Percentiles rank a stretch among this genome's conserved stretches.
These are phyloP conservation scores for Nipponia nippon DNA, from an alignment of 2,113 vertebrate species.

Conservation along the genomic window DNA sequence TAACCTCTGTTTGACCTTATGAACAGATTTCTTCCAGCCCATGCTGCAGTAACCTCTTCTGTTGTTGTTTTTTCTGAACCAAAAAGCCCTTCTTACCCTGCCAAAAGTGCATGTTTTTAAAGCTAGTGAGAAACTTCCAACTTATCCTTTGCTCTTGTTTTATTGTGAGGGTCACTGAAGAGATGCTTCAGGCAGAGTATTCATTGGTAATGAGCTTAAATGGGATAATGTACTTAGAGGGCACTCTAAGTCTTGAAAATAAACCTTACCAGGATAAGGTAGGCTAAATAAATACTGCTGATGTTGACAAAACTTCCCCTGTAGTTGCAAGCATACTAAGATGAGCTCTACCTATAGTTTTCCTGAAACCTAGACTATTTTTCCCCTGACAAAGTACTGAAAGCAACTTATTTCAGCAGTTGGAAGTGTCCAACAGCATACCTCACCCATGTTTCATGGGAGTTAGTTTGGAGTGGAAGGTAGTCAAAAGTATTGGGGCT, in stretches of 20 bases:
- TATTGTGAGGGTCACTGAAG: neutral
- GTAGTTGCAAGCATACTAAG: neutral
- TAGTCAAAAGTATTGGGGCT: neutral
- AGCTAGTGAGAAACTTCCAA: neutral
- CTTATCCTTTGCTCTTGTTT: neutral
- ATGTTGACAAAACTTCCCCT: neutral
- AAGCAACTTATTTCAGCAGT: neutral
- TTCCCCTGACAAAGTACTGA: neutral
- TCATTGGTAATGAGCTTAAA: neutral
- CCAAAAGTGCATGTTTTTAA: neutral
- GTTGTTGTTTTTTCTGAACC: neutral
- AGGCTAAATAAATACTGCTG: neutral
- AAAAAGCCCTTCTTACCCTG: neutral
- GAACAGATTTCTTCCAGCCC: neutral
- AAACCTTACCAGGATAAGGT: neutral
- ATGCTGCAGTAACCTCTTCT: neutral
- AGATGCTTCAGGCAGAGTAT: neutral
- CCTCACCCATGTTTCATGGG: neutral
- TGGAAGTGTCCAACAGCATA: neutral
- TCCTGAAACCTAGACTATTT: neutral
- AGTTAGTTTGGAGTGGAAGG: neutral
- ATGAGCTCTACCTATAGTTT: neutral
- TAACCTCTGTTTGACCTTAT: conserved; percentile 22
- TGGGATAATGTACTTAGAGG: neutral
- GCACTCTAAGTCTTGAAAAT: neutral